A percentile compares a stretch with the other conserved stretches of the same genome.
phyloP scores from a whole-genome alignment of 1,140 invertebrate species.

The Orius laevigatus region DNA sequence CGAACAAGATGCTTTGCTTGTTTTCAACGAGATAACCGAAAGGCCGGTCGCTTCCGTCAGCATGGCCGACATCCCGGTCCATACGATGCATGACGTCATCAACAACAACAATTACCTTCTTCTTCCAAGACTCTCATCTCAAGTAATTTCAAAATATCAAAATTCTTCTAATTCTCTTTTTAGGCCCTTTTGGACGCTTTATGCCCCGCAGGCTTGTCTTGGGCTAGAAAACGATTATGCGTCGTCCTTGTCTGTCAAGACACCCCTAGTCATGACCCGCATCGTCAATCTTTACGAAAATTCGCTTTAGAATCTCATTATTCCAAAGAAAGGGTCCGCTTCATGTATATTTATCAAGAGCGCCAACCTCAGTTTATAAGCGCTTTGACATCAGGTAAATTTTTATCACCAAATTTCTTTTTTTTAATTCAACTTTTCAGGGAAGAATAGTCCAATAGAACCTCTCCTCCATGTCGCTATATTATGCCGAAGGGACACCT shows the following conservation, averaged over 20 bases:
- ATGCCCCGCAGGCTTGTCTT: conserved; percentile 50
- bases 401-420: too few species aligned
- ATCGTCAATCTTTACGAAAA: conserved; percentile 41
- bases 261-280: conserved; percentile 37
- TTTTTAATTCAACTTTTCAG: conserved; percentile 16
- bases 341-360: conserved; percentile 74
- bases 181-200: conserved; percentile 61
- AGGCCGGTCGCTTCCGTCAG: conserved; percentile 68
- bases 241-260: conserved; percentile 70
- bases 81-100: conserved; percentile 76
- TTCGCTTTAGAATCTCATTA: conserved; percentile 48
- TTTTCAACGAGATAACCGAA: conserved; percentile 78
- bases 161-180: conserved; percentile 17
- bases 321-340: conserved; percentile 51
- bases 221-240: conserved; percentile 67
- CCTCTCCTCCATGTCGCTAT: conserved; percentile 50
- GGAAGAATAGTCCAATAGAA: conserved; percentile 21
- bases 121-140: conserved; percentile 78
- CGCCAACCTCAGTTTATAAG: conserved; percentile 65
- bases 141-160: conserved; percentile 38
- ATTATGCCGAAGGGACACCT: conserved; percentile 72
- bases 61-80: conserved; percentile 72
- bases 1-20: conserved; percentile 66
- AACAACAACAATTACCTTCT: conserved; percentile 75
- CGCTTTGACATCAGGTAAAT: conserved; percentile 44